These are phyloP conservation scores for Scytalopus superciliaris DNA, from an alignment of 2,113 vertebrate genomes.

Conservation along the genomic window DNA sequence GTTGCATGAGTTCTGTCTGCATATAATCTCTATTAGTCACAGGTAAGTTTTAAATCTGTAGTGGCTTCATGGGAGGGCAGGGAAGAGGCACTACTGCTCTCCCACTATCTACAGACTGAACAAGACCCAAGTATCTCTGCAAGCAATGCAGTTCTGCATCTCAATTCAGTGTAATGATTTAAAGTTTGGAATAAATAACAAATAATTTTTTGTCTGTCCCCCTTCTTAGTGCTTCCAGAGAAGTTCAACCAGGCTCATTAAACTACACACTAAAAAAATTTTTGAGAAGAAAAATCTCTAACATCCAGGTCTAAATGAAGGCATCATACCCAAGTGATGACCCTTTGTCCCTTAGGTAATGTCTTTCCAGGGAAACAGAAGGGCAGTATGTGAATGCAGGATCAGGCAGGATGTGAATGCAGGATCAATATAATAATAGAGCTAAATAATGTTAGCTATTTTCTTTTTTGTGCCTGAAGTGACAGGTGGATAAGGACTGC, in stretches of 20 bases:
- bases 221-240: not conserved
- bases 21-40: not conserved
- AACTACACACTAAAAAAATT: not conserved
- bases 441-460: not conserved
- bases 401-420: not conserved
- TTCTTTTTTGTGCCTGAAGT: not conserved
- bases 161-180: not conserved
- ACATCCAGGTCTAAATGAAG: not conserved
- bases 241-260: not conserved
- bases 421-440: not conserved
- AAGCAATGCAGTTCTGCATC: not conserved
- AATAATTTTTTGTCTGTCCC: not conserved
- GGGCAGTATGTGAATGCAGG: not conserved
- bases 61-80: not conserved
- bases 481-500: not conserved
- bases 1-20: not conserved
- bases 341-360: not conserved
- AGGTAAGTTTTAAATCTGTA: not conserved
- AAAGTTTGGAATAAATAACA: not conserved
- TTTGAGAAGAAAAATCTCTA: not conserved
- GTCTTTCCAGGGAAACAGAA: not conserved
- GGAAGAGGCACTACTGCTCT: not conserved
- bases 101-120: not conserved
- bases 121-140: not conserved
- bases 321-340: not conserved